phyloP scores from a whole-genome alignment of 2,888 invertebrate genomes.

The Limnephilus auricula region DNA sequence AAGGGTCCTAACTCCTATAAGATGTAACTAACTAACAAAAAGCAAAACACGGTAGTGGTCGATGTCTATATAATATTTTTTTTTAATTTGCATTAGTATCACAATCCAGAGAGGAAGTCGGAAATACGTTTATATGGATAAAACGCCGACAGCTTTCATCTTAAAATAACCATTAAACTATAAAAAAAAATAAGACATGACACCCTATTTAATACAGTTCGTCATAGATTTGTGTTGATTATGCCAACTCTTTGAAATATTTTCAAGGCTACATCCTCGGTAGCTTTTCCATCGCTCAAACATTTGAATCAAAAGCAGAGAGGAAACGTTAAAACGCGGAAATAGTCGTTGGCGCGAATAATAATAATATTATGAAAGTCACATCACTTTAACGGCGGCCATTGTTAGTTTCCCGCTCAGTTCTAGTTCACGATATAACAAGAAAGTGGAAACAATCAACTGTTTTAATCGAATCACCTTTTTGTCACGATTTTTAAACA shows the following conservation, averaged over 20 bases:
- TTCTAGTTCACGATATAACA: background rate
- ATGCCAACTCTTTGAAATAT: background rate
- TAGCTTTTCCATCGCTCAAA: background rate
- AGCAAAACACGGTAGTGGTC: too few relatives aligned
- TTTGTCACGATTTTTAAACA: background rate
- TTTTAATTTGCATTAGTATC: too few relatives aligned
- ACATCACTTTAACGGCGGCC: constrained; percentile 19
- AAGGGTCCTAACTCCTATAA: too few relatives aligned
- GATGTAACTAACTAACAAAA: too few relatives aligned
- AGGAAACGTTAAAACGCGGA: constrained; percentile 15
- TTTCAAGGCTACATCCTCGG: background rate
- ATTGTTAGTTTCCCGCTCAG: constrained; percentile 27
- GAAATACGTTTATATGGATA: too few relatives aligned
- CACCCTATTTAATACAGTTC: background rate
- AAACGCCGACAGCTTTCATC: too few relatives aligned
- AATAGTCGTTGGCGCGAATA: background rate
- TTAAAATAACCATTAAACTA: background rate
- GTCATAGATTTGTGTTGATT: background rate
- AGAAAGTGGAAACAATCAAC: background rate
- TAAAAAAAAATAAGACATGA: background rate
- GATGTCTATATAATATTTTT: too few relatives aligned
- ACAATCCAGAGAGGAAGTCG: too few relatives aligned
- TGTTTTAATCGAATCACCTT: background rate
- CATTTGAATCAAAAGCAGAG: background rate
- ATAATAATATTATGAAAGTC: constrained; percentile 14